Conservation (phyloP, 2,888 invertebrate species). For the Pecten maximus region DNA sequence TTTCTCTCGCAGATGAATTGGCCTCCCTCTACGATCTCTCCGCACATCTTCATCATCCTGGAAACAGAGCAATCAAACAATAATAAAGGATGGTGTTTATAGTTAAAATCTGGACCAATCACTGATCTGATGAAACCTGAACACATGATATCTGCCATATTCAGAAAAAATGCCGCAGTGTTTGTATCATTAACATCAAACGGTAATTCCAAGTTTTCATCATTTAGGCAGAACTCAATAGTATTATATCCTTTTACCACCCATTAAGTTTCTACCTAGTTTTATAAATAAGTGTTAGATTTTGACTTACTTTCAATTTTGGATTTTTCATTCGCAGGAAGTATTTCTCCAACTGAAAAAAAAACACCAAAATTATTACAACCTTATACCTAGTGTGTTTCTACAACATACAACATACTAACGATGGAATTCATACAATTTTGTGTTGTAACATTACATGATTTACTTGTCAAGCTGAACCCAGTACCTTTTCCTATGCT, state of each 20-base stretch:
- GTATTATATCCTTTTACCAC: too few relatives aligned
- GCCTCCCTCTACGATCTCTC: slow-evolving; percentile 70
- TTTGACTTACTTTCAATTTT: slow-evolving; percentile 84
- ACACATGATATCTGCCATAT: neutral
- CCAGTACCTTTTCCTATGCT: too few relatives aligned
- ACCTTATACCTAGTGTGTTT: neutral
- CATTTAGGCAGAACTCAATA: neutral
- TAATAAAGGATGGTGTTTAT: too few relatives aligned
- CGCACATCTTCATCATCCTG: slow-evolving; percentile 64
- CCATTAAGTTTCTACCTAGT: neutral
- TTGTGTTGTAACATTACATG: too few relatives aligned
- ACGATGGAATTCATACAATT: too few relatives aligned
- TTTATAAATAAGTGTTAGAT: too few relatives aligned
- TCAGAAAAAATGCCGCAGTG: neutral
- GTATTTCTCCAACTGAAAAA: slow-evolving; percentile 89
- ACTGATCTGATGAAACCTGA: too few relatives aligned
- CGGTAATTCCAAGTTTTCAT: slow-evolving; percentile 24
- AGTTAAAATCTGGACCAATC: too few relatives aligned
- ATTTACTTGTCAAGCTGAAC: too few relatives aligned
- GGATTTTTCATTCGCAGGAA: slow-evolving; percentile 97
- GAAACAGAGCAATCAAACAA: slow-evolving; percentile 35
- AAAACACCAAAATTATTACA: slow-evolving; percentile 43
- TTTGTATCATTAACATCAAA: slow-evolving; percentile 16
- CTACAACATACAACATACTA: too few relatives aligned
- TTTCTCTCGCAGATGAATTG: slow-evolving; percentile 56